These are phyloP conservation scores for Holcopasites calliopsidis DNA, from an alignment of 1,140 invertebrate genomes.

Conservation along the genomic window DNA sequence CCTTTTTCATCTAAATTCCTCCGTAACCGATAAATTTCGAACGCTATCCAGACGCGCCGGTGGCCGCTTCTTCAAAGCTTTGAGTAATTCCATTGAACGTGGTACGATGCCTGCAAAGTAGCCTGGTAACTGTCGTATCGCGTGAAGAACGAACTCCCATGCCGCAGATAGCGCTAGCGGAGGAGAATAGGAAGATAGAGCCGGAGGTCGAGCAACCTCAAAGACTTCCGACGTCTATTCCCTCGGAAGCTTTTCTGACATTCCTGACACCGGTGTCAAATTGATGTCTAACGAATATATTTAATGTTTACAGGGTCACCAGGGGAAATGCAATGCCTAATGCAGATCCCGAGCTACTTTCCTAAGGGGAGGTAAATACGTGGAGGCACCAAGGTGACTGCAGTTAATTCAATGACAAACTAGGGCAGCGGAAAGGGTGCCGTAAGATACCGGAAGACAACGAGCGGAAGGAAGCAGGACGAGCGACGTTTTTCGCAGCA, in stretches of 20 bases:
- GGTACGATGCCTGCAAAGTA: neutral
- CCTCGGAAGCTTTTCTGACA: no score
- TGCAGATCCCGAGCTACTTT: neutral
- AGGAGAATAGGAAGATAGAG: neutral
- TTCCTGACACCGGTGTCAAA: neutral
- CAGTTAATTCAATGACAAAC: accelerated
- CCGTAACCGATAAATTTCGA: slow-evolving; percentile 30
- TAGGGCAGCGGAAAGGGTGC: neutral
- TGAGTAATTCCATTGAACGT: neutral
- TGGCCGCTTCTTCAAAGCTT: neutral
- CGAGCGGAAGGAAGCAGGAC: neutral
- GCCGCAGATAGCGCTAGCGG: neutral
- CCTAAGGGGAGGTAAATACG: no score
- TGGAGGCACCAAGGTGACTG: neutral
- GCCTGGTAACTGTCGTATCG: neutral
- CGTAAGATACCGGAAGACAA: neutral
- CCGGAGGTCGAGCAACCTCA: neutral
- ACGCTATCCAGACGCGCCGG: slow-evolving; percentile 13
- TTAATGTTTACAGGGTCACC: neutral
- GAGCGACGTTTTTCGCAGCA: slow-evolving; percentile 26
- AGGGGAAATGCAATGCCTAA: accelerated
- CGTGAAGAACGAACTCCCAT: neutral
- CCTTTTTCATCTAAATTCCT: slow-evolving; percentile 47
- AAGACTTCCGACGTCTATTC: no score
- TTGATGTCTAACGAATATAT: neutral